phyloP scores from a whole-genome alignment of 1,140 invertebrate species.

The Hyphantria cunea region DNA sequence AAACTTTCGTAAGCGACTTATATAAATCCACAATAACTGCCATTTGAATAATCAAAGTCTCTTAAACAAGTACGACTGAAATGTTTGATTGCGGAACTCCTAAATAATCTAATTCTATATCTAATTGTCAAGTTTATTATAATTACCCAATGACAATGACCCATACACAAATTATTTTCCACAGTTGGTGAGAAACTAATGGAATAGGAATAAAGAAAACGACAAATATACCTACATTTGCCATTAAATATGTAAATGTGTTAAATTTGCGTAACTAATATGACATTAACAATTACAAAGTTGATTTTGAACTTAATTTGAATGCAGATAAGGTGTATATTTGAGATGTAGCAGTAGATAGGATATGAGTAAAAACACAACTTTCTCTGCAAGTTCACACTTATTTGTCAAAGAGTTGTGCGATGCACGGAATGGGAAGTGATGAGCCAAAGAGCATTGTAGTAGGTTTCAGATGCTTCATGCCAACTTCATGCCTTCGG shows the following conservation, averaged over 20 bases:
- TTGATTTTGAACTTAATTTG: conserved; percentile 2
- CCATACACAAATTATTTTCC: conserved; percentile 1
- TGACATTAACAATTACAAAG: background rate
- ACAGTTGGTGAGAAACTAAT: background rate
- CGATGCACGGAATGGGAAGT: conserved; percentile 37
- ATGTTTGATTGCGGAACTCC: no score
- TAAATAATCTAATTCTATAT: no score
- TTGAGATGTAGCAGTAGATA: conserved; percentile 1
- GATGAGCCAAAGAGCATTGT: background rate
- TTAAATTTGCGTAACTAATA: conserved; percentile 22
- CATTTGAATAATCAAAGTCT: no score
- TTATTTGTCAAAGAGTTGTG: conserved; percentile 37
- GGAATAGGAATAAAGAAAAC: background rate
- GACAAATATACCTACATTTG: conserved; percentile 15
- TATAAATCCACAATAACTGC: no score
- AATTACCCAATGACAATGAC: background rate
- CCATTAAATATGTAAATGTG: conserved; percentile 21
- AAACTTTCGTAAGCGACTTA: no score
- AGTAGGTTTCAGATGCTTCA: no score
- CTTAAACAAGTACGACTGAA: no score
- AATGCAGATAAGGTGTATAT: conserved; percentile 1
- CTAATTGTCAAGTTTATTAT: no score
- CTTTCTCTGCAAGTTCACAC: conserved; percentile 52
- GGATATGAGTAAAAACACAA: conserved; percentile 29
- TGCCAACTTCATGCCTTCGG: no score